Evolutionary conservation across 2,797 vertebrate species (phyloP).

Genomic region (Syngnathus acus): DNA sequence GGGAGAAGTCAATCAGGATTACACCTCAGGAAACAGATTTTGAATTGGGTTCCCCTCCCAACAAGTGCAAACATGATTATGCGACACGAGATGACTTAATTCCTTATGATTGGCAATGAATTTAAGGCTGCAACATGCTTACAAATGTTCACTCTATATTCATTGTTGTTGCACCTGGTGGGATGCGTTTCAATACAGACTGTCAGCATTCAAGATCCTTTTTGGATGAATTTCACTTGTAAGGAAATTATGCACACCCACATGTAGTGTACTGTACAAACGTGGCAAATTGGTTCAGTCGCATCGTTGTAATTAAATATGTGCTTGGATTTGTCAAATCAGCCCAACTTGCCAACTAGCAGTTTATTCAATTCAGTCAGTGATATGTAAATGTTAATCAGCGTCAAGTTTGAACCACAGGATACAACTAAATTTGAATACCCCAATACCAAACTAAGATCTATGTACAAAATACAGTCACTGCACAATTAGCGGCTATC

Average conservation of each 20-base stretch:
- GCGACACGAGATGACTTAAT: conserved; percentile 31
- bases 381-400: not conserved
- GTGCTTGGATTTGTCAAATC: conserved; percentile 13
- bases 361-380: conserved; percentile 10
- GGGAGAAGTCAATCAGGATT: conserved; percentile 50
- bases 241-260: conserved; percentile 25
- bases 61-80: conserved; percentile 27
- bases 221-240: not conserved
- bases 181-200: not conserved
- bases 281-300: not conserved
- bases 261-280: not conserved
- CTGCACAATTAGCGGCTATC: too few relatives aligned
- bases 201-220: not conserved
- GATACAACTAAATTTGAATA: not conserved
- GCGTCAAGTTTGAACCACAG: not conserved
- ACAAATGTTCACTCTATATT: not conserved
- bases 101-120: conserved; percentile 31
- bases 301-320: conserved; percentile 9
- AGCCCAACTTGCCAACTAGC: conserved; percentile 6
- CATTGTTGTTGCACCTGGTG: conserved; percentile 1
- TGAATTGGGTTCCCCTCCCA: conserved; percentile 34
- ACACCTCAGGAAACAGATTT: conserved; percentile 45
- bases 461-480: conserved; percentile 27
- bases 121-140: conserved; percentile 19
- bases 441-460: not conserved